These are phyloP conservation scores for Sus scrofa DNA, from an alignment of 2,113 vertebrate species.

Conservation along the genomic window DNA sequence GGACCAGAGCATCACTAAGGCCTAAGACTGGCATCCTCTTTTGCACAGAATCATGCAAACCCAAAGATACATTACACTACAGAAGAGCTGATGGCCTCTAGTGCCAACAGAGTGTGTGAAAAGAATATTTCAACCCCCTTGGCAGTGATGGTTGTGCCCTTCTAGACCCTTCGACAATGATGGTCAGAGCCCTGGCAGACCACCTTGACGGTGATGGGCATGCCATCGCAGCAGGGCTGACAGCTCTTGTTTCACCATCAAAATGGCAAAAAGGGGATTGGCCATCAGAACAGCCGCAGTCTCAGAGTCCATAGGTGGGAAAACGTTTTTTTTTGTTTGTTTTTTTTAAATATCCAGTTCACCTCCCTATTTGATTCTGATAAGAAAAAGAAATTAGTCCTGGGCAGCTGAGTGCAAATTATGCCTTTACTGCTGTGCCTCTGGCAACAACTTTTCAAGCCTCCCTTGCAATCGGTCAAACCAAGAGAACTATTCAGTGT, in stretches of 20 bases:
- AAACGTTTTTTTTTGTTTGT: not conserved
- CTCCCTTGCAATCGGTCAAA: not conserved
- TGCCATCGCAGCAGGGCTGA: not conserved
- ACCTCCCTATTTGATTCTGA: not conserved
- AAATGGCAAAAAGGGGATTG: not conserved
- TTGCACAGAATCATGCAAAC: not conserved
- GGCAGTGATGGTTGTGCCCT: not conserved
- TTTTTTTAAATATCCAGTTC: not conserved
- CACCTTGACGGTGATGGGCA: too few species aligned
- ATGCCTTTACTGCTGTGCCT: not conserved
- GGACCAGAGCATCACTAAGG: not conserved
- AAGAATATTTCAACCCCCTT: not conserved
- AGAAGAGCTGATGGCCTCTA: not conserved
- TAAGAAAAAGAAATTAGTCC: slow-evolving; percentile 29
- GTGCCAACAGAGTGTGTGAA: not conserved
- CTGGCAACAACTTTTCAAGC: not conserved
- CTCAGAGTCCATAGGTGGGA: not conserved
- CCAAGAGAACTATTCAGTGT: not conserved
- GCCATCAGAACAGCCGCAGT: not conserved
- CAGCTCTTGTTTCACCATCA: not conserved
- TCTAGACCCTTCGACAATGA: too few species aligned
- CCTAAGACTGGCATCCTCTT: not conserved
- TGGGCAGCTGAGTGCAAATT: not conserved
- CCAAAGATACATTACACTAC: not conserved
- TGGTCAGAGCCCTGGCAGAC: not conserved